Conservation (phyloP, 2,888 invertebrate species). For the Himalopsyche tibetana region DNA sequence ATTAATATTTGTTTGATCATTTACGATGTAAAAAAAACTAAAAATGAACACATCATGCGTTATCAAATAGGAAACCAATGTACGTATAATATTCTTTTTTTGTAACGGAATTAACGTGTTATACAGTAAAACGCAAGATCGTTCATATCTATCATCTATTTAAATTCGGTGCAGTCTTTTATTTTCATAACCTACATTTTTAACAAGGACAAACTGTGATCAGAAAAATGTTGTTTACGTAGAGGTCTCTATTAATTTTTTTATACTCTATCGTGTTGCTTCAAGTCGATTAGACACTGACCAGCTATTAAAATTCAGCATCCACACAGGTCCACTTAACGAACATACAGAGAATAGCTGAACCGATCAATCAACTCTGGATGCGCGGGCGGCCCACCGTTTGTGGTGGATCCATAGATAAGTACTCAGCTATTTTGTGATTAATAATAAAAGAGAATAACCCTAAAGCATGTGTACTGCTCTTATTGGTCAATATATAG, state of each 20-base stretch:
- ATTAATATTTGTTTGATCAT: too few species aligned
- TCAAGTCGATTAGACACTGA: conserved; percentile 31
- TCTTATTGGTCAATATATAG: neutral
- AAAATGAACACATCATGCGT: too few species aligned
- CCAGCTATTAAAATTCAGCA: conserved; percentile 35
- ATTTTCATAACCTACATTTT: conserved; percentile 16
- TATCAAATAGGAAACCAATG: too few species aligned
- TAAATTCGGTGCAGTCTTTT: conserved; percentile 4
- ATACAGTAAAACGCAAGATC: neutral
- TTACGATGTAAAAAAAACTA: too few species aligned
- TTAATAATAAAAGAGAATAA: conserved; percentile 27
- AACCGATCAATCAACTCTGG: conserved; percentile 32
- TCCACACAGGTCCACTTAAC: conserved; percentile 40
- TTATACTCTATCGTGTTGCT: conserved; percentile 23
- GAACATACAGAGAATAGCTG: conserved; percentile 23
- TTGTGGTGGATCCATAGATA: conserved; percentile 35
- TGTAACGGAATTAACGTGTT: too few species aligned
- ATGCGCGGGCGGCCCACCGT: conserved; percentile 40
- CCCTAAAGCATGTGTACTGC: neutral
- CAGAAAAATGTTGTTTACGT: conserved; percentile 1
- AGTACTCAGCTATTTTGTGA: conserved; percentile 36
- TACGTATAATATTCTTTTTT: too few species aligned
- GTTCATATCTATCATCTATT: conserved; percentile 5
- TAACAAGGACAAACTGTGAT: conserved; percentile 35
- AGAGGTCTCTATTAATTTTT: conserved; percentile 42